These are phyloP conservation scores for Patella caerulea DNA, from an alignment of 2,888 invertebrate species.

Conservation along the genomic window DNA sequence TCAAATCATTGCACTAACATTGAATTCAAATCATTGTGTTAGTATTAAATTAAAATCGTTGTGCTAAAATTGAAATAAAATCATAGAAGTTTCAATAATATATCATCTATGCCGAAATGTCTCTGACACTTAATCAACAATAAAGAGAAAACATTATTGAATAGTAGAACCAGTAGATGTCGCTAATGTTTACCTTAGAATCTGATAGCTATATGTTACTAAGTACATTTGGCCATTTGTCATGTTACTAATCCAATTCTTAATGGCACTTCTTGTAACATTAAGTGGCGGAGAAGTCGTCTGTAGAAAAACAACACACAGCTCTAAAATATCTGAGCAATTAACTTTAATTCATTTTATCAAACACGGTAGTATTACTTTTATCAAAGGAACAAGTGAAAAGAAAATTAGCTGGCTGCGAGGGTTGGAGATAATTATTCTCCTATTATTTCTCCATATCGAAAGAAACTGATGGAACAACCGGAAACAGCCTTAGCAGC, in stretches of 20 bases:
- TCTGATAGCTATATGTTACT: too few species aligned
- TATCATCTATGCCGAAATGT: too few species aligned
- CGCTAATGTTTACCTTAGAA: too few species aligned
- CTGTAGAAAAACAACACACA: conserved; percentile 5
- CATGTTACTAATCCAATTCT: background rate
- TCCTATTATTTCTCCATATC: conserved; percentile 10
- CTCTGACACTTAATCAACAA: too few species aligned
- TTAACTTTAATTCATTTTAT: conserved; percentile 7
- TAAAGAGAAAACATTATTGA: too few species aligned
- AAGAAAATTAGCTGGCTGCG: conserved; percentile 9
- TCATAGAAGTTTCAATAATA: too few species aligned
- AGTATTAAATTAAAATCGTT: too few species aligned
- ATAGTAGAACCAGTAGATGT: too few species aligned
- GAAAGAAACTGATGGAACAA: conserved; percentile 7
- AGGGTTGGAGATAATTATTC: conserved; percentile 8
- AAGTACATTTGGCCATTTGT: too few species aligned
- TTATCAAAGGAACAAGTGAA: conserved; percentile 3
- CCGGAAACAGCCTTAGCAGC: conserved; percentile 13
- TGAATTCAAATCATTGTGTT: too few species aligned
- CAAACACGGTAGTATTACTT: conserved; percentile 3
- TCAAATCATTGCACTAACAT: too few species aligned
- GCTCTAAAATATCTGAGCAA: conserved; percentile 6
- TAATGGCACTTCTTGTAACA: conserved; percentile 9
- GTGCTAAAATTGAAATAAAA: too few species aligned
- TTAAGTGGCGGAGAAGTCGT: conserved; percentile 6